Conservation (phyloP, 1,140 invertebrate genomes). For the Chionoecetes opilio region DNA sequence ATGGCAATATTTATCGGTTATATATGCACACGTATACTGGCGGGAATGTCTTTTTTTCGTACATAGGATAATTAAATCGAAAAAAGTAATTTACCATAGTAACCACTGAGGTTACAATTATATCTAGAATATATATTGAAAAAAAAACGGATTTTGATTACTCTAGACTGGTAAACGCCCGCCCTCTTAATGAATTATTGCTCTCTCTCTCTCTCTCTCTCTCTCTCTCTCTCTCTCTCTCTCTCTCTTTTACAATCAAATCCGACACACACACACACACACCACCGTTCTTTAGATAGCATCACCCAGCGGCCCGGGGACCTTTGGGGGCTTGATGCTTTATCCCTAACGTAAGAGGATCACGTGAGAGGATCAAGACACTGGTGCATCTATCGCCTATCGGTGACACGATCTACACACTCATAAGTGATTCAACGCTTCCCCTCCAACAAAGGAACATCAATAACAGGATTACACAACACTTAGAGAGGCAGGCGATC, state of each 20-base stretch:
- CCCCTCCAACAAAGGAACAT: background rate
- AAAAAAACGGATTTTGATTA: too few species aligned
- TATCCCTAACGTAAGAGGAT: slow-evolving; percentile 28
- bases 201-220: background rate
- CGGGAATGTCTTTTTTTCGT: background rate
- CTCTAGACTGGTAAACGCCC: too few species aligned
- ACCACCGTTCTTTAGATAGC: background rate
- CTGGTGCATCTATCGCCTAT: background rate
- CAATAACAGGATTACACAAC: background rate
- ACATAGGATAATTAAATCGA: too few species aligned
- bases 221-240: slow-evolving; percentile 27
- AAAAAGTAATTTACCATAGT: too few species aligned
- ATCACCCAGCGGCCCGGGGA: background rate
- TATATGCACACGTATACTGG: too few species aligned
- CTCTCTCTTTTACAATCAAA: background rate
- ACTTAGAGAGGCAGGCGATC: background rate
- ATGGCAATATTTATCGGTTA: background rate
- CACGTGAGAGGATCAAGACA: slow-evolving; percentile 2
- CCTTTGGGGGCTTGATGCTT: background rate
- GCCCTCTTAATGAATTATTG: too few species aligned
- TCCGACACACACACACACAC: background rate
- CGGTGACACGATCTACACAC: background rate
- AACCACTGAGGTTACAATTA: too few species aligned
- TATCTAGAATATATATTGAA: too few species aligned
- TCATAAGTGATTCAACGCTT: background rate